A percentile compares a stretch with the other conserved stretches of the same genome.
These are phyloP conservation scores for Callitettix versicolor DNA, from an alignment of 1,140 invertebrate genomes.

Conservation along the genomic window DNA sequence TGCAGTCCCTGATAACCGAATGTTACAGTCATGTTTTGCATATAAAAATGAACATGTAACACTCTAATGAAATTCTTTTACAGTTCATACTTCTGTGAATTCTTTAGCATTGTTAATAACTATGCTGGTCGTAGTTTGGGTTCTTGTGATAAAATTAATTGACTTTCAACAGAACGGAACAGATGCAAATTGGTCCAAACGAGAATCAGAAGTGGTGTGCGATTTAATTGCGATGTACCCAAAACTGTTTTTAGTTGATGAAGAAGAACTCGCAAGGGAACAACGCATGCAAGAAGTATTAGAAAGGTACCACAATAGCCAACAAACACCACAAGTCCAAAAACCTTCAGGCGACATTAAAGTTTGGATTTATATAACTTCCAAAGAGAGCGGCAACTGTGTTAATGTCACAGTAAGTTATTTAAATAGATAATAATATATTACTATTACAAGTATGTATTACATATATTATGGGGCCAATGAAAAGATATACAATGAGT, in stretches of 20 bases:
- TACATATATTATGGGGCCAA: conserved; percentile 11
- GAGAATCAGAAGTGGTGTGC: conserved; percentile 53
- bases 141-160: no score
- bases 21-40: no score
- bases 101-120: no score
- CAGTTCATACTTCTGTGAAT: no score
- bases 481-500: no score
- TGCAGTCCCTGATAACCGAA: no score
- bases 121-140: no score
- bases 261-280: conserved; percentile 49
- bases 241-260: conserved; percentile 46
- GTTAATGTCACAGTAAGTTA: conserved; percentile 48
- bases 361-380: conserved; percentile 62
- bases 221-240: conserved; percentile 54
- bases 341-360: conserved; percentile 67
- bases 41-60: no score
- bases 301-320: conserved; percentile 48
- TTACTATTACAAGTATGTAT: neutral
- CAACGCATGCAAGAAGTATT: conserved; percentile 57
- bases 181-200: conserved; percentile 42
- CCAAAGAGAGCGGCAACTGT: conserved; percentile 42
- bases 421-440: neutral
- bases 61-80: no score
- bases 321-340: conserved; percentile 37
- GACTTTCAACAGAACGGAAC: conserved; percentile 25